These are phyloP conservation scores for Sebastes hubbsi DNA, from an alignment of 2,797 vertebrate genomes.

Conservation along the genomic window DNA sequence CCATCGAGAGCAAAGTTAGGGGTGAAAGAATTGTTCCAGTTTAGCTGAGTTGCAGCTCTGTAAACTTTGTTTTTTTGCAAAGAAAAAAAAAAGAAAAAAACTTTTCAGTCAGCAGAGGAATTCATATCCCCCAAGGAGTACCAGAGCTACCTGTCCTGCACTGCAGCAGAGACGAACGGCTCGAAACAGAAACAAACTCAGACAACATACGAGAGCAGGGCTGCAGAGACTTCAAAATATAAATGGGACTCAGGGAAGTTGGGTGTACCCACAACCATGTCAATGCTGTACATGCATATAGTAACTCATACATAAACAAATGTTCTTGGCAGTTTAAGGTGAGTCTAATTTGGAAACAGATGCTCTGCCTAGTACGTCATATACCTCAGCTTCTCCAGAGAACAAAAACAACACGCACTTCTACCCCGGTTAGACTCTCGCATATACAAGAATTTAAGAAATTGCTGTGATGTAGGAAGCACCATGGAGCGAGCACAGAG, in stretches of 20 bases:
- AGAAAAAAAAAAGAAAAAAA: slow-evolving; percentile 16
- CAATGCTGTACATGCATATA: slow-evolving; percentile 7
- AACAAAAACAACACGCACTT: slow-evolving; percentile 1
- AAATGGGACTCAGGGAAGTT: slow-evolving; percentile 40
- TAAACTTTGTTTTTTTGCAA: slow-evolving; percentile 61
- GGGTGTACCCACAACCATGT: slow-evolving; percentile 37
- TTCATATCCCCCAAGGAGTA: slow-evolving; percentile 58
- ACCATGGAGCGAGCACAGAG: slow-evolving; percentile 2
- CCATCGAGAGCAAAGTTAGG: slow-evolving; percentile 18
- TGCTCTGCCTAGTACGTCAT: slow-evolving; percentile 10
- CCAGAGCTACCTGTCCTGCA: slow-evolving; percentile 63
- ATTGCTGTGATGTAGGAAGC: slow-evolving; percentile 17
- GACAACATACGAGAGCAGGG: slow-evolving; percentile 15
- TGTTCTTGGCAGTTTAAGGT: slow-evolving; percentile 47
- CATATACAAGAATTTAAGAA: neutral
- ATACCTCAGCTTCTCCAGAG: slow-evolving; percentile 8
- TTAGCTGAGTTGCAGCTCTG: slow-evolving; percentile 56
- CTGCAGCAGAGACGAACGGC: slow-evolving; percentile 49
- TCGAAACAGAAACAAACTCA: slow-evolving; percentile 44
- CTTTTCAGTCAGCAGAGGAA: slow-evolving; percentile 65
- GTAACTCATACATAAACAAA: slow-evolving; percentile 46
- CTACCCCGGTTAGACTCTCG: neutral
- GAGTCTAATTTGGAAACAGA: slow-evolving; percentile 53
- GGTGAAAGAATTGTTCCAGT: slow-evolving; percentile 53
- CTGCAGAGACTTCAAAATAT: slow-evolving; percentile 47